A percentile compares a stretch with the other conserved stretches of the same genome.
Evolutionary conservation across 1,140 invertebrate species (phyloP).

Genomic region (Diuraphis noxia): DNA sequence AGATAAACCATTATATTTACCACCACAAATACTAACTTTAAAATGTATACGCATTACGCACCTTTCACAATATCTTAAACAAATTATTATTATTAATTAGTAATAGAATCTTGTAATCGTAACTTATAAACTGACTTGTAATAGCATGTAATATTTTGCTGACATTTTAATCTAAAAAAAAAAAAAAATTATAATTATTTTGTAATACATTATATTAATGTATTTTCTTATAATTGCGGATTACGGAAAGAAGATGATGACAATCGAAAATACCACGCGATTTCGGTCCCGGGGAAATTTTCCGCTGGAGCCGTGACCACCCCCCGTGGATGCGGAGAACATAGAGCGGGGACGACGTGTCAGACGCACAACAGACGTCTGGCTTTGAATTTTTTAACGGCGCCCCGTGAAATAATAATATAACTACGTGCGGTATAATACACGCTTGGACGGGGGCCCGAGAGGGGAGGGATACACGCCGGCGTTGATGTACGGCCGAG

Average conservation of each 20-base stretch:
- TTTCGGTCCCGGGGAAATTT: background rate
- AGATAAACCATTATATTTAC: no score
- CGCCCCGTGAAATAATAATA: background rate
- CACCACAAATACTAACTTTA: no score
- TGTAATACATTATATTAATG: background rate
- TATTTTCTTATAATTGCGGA: no score
- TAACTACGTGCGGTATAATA: background rate
- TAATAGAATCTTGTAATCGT: no score
- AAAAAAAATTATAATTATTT: no score
- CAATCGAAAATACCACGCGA: background rate
- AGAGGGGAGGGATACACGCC: background rate
- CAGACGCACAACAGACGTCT: background rate
- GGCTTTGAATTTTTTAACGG: constrained; percentile 16
- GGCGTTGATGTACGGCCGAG: constrained; percentile 17
- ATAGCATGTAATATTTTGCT: no score
- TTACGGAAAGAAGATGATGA: background rate
- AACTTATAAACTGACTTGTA: no score
- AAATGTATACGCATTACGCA: no score
- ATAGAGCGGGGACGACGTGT: background rate
- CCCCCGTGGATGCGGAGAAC: no score
- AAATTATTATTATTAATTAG: no score
- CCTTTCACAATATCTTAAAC: no score
- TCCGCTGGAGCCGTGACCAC: background rate
- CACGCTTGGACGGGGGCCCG: background rate
- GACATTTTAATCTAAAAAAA: no score